Conservation (phyloP, 2,888 invertebrate genomes). For the Drosophila merina region DNA sequence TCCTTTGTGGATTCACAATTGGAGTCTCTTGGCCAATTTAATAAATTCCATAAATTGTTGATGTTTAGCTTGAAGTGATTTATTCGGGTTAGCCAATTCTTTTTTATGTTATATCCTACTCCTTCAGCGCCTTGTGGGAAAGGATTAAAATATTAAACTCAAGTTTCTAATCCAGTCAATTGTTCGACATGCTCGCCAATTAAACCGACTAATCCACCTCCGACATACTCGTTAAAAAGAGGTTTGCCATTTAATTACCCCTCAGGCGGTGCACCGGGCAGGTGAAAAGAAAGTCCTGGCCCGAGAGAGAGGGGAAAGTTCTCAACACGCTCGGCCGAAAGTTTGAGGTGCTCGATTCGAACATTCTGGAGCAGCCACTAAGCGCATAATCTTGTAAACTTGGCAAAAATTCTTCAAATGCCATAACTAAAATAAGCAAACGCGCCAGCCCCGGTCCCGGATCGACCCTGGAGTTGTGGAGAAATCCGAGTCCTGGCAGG, state of each 20-base stretch:
- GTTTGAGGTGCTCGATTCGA: constrained; percentile 48
- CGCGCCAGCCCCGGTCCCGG: constrained; percentile 12
- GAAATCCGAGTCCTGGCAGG: neutral
- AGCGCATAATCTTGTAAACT: constrained; percentile 79
- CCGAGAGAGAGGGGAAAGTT: constrained; percentile 42
- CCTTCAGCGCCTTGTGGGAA: neutral
- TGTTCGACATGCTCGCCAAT: constrained; percentile 10
- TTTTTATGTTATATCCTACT: neutral
- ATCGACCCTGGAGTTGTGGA: neutral
- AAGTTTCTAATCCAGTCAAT: constrained; percentile 18
- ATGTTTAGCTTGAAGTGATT: constrained; percentile 30
- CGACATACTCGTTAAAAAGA: constrained; percentile 5
- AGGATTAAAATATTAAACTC: neutral
- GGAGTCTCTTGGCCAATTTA: constrained; percentile 74
- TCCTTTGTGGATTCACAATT: constrained; percentile 49
- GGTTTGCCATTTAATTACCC: constrained; percentile 65
- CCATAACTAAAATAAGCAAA: constrained; percentile 77
- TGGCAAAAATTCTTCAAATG: constrained; percentile 73
- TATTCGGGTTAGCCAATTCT: constrained; percentile 7
- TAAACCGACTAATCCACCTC: constrained; percentile 3
- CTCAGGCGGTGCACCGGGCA: constrained; percentile 49
- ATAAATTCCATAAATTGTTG: constrained; percentile 78
- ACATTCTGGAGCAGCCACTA: constrained; percentile 58
- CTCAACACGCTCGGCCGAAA: constrained; percentile 47
- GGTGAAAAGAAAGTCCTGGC: constrained; percentile 10